A percentile compares a stretch with the other conserved stretches of the same genome.
Evolutionary conservation across 2,888 invertebrate species (phyloP).

Genomic region (Protonemura montana): DNA sequence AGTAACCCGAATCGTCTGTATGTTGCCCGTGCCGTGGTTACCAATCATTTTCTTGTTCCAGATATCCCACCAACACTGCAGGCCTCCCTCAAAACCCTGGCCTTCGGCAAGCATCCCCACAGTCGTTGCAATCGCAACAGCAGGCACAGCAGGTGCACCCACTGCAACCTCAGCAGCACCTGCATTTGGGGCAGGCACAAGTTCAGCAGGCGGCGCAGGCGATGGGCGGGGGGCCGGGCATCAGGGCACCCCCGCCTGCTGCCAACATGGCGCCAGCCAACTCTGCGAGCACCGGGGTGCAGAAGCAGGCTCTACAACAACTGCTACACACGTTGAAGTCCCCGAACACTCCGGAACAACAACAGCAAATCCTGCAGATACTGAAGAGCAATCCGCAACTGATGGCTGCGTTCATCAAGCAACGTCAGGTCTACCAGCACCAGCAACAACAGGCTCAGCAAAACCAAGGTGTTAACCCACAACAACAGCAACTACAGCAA

Average conservation of each 20-base stretch:
- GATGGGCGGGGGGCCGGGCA: constrained; percentile 43
- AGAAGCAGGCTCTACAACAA: constrained; percentile 78
- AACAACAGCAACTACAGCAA: constrained; percentile 59
- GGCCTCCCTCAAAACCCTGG: constrained; percentile 59
- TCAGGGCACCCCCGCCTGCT: constrained; percentile 32
- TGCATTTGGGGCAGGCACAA: constrained; percentile 51
- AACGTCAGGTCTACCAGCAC: constrained; percentile 69
- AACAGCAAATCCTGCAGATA: constrained; percentile 86
- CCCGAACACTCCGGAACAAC: constrained; percentile 90
- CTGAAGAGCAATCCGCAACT: constrained; percentile 93
- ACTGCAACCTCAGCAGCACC: constrained; percentile 58
- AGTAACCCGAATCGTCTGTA: no score
- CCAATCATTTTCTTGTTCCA: constrained; percentile 48
- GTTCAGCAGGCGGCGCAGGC: constrained; percentile 54
- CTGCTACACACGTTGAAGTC: constrained; percentile 90
- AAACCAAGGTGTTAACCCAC: constrained; percentile 60
- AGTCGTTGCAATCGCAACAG: constrained; percentile 62
- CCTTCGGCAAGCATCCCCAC: constrained; percentile 57
- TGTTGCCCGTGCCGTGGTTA: no score
- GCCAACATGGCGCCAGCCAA: constrained; percentile 34
- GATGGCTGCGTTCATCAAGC: constrained; percentile 94
- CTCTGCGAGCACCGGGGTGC: constrained; percentile 53
- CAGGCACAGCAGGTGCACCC: constrained; percentile 60
- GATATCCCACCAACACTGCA: constrained; percentile 58
- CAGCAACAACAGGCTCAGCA: constrained; percentile 57